These are phyloP conservation scores for Eudyptes chrysolophus DNA, from an alignment of 2,113 vertebrate species.

Conservation along the genomic window DNA sequence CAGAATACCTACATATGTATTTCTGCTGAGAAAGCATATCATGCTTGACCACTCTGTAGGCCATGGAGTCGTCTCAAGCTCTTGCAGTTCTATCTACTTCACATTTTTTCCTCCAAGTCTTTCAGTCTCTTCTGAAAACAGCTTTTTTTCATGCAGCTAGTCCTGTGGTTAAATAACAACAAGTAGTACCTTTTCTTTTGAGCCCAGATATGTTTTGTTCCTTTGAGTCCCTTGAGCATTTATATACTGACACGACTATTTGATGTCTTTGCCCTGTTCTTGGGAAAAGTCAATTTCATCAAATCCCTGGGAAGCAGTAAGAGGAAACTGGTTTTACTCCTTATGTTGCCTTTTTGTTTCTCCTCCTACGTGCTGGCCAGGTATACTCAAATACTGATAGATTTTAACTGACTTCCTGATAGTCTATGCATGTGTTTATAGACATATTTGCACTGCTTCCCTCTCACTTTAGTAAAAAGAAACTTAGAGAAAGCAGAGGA, in stretches of 20 bases:
- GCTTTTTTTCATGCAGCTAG: accelerated
- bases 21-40: not conserved
- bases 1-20: not conserved
- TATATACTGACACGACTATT: not conserved
- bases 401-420: not conserved
- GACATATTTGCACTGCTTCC: not conserved
- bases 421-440: not conserved
- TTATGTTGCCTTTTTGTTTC: not conserved
- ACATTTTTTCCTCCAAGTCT: not conserved
- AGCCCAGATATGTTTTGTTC: not conserved
- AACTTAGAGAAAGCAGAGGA: not conserved
- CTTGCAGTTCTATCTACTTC: not conserved
- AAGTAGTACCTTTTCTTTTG: not conserved
- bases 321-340: not conserved
- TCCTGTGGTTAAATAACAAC: not conserved
- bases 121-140: not conserved
- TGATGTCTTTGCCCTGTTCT: not conserved
- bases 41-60: not conserved
- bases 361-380: not conserved
- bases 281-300: not conserved
- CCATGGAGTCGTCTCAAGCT: not conserved
- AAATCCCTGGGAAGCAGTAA: not conserved
- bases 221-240: not conserved
- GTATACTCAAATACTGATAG: not conserved
- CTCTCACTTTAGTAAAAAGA: not conserved